Base-by-base conservation (phyloP, 2,797 vertebrate genomes). In the Botia kubotai region DNA sequence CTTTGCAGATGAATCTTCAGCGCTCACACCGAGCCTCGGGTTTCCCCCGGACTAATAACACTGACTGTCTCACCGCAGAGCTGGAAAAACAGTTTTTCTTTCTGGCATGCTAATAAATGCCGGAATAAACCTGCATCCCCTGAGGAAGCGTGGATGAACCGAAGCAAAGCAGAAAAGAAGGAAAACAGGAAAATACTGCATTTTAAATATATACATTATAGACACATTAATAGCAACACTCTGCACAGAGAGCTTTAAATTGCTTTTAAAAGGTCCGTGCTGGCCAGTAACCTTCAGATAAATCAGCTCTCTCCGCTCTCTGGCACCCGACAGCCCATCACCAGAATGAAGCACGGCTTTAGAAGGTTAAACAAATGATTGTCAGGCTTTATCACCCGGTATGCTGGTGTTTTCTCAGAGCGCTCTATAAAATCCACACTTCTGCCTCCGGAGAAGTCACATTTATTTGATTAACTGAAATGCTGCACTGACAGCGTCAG, bases 11-110 rank as follows among this genome's bases (percentile, higher is more conserved):
- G 58, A 66, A 77, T 83, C 17, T 66, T 67, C 73, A 29, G 48
- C 50, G 36, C 7, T 48, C 39, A 57, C 29, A 60, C 76, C 69
- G 69, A 76, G 48, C 55, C 55, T 50, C 48, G 16, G 23, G 58
- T 77, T 74, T 82, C 67, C 60, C 62, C 50, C 0, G 52, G 67
- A 70, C 13, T 82, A 74, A 84, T 77, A 74, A 84, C 66, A 72
- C 79, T 70, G 76, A 82, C 29, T 46, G 21, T 74, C 57, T 58
- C 65, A 72, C 39, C 3, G 4, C 60, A 19, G 53, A 58, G 57
- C 60, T 71, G 52, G 7, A 79, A 48, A 60, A 79, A 58, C 63
- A 58, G 29, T 29, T 29, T 29, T 29, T 0, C 26, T 14, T 29
- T 62, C 52, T 67, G 72, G 53, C 39, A 57, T 0, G 8, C 23